Evolutionary conservation across 2,113 vertebrate genomes (phyloP), one percentile per base, ranked within the genome.

Genomic region (Lophius piscatorius): DNA sequence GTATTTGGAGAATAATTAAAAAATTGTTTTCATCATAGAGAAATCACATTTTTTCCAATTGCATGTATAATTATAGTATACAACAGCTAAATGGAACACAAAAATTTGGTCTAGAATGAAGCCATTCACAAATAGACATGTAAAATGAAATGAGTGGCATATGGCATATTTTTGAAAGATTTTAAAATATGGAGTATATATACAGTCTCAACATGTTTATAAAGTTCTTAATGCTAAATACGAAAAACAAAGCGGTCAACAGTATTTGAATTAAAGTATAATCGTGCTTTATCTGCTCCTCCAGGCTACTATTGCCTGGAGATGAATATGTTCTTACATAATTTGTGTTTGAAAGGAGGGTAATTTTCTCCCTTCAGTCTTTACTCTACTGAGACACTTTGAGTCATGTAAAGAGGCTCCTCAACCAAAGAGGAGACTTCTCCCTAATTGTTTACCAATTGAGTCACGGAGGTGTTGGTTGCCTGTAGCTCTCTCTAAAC

Each of bases 401-500:
- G 49, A 74, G 51, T 38, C 20, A 26, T 63, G 68, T 41, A 61
- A 59, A 63, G 52, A 35, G 51, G 23, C 36, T 38, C 62, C 23
- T 69, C 18, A 54, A 40, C 64, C 49, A 58, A 58, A 52, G 45
- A 51, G 28, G 49, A 76, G 55, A 57, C 42, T 18, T 33, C 66
- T 83, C 80, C 65, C 62, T 67, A 29, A 11, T 59, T 38, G 1
- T 87, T 83, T 86, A 69, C 69, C 69, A 54, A 76, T 82, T 79
- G 80, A 88, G 77, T 86, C 78, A 83, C 80, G 31, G 38, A 70
- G 58, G 71, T 76, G 73, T 82, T 82, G 56, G 54, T 62, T 60
- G 79, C 87, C 87, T 77, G 61, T 21, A 85, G 85, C 85, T 78
- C 51, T 55, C 63, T 75, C 61, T 49, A 83, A 86, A 80, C 60